A percentile compares a stretch with the other conserved stretches of the same genome.
These are phyloP conservation scores for Luidia sarsii DNA, from an alignment of 53 echinoderm and acorn worm species.

Conservation along the genomic window DNA sequence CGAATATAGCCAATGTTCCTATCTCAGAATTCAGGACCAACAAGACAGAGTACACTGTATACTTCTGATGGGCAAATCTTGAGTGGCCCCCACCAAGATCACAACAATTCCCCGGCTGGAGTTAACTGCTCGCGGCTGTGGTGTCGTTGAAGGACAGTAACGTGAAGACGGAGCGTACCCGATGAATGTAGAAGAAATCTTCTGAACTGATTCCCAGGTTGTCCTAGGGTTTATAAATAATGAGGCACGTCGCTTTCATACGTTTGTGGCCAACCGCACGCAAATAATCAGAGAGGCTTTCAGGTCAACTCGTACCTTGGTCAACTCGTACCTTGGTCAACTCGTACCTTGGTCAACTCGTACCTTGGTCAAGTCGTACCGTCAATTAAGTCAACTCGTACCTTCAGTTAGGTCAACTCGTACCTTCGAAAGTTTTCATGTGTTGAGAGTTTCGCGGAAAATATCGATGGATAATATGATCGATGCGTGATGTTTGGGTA, in stretches of 20 bases:
- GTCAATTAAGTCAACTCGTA: too few relatives aligned
- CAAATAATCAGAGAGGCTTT: not conserved
- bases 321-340: too few relatives aligned
- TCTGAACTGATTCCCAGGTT: slow-evolving; percentile 57
- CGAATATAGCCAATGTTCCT: slow-evolving; percentile 44
- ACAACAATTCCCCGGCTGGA: slow-evolving; percentile 63
- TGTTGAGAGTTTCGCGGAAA: too few relatives aligned
- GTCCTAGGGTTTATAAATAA: not conserved
- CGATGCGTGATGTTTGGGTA: too few relatives aligned
- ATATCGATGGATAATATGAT: too few relatives aligned
- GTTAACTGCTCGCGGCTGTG: slow-evolving; percentile 53
- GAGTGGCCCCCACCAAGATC: slow-evolving; percentile 47
- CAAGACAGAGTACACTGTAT: slow-evolving; percentile 48
- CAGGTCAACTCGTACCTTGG: too few relatives aligned
- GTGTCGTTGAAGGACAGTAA: slow-evolving; percentile 53
- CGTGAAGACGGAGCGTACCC: slow-evolving; percentile 26
- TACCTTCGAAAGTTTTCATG: too few relatives aligned
- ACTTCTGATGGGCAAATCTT: slow-evolving; percentile 52
- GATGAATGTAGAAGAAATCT: slow-evolving; percentile 20
- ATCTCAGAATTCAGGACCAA: slow-evolving; percentile 26
- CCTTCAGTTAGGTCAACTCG: too few relatives aligned
- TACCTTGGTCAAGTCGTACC: too few relatives aligned
- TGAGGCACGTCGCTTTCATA: not conserved
- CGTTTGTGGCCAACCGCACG: not conserved
- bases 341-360: too few relatives aligned